These are phyloP conservation scores for Diacarnus erythraeanus DNA, from an alignment of 37 sponge, comb jelly and placozoan genomes.

Conservation along the genomic window DNA sequence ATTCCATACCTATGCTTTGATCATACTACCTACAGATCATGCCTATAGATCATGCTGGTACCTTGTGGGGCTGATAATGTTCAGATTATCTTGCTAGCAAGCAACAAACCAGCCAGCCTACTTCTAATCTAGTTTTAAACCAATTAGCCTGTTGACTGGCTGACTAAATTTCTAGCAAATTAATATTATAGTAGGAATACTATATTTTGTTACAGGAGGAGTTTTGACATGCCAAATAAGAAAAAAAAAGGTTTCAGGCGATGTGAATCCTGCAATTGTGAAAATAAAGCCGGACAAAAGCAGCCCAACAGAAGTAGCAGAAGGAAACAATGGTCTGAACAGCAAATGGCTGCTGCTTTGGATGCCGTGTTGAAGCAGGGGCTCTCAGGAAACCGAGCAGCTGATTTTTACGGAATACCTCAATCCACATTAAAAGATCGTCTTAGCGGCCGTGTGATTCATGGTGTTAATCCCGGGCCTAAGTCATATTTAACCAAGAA, in stretches of 20 bases:
- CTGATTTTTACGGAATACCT: slow-evolving; percentile 8
- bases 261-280: not conserved
- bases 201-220: not conserved
- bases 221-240: not conserved
- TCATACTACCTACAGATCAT: no score
- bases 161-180: no score
- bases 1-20: no score
- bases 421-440: slow-evolving; percentile 3
- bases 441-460: slow-evolving; percentile 6
- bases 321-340: slow-evolving; percentile 14
- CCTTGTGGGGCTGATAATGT: no score
- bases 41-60: no score
- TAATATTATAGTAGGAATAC: no score
- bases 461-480: slow-evolving; percentile 8
- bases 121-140: no score
- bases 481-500: not conserved
- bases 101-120: no score
- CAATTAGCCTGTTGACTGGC: no score
- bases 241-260: not conserved
- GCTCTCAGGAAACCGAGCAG: not conserved
- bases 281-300: not conserved
- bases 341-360: slow-evolving; percentile 7
- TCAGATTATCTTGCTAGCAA: no score
- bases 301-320: not conserved
- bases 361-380: not conserved